phyloP scores from a whole-genome alignment of 2,113 vertebrate genomes.

The Grus americana region DNA sequence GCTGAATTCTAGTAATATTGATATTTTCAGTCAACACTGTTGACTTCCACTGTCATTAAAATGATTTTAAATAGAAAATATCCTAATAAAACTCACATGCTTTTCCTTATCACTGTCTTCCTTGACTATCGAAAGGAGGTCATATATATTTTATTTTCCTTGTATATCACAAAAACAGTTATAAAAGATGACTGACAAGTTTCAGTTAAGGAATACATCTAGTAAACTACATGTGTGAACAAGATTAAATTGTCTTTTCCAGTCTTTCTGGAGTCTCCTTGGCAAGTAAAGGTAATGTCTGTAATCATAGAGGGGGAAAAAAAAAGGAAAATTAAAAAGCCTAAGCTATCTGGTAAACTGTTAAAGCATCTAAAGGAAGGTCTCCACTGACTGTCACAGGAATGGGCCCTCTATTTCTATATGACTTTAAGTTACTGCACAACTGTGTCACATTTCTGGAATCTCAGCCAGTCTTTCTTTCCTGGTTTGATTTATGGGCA shows the following conservation, averaged over 20 bases:
- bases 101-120: not conserved
- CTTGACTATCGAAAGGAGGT: not conserved
- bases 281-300: not conserved
- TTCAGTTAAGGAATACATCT: not conserved
- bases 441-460: not conserved
- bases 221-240: not conserved
- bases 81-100: not conserved
- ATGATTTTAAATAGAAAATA: not conserved
- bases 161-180: not conserved
- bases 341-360: not conserved
- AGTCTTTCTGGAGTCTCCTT: not conserved
- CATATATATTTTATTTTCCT: not conserved
- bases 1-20: not conserved
- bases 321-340: not conserved
- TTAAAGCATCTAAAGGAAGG: not conserved
- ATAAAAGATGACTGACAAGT: not conserved
- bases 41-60: not conserved
- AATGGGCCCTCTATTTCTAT: not conserved
- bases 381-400: not conserved
- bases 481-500: not conserved
- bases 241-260: not conserved
- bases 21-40: not conserved
- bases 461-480: not conserved
- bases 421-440: not conserved
- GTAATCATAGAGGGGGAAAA: not conserved